These are phyloP conservation scores for Palloptera scutellata DNA, from an alignment of 2,888 invertebrate species.

Conservation along the genomic window DNA sequence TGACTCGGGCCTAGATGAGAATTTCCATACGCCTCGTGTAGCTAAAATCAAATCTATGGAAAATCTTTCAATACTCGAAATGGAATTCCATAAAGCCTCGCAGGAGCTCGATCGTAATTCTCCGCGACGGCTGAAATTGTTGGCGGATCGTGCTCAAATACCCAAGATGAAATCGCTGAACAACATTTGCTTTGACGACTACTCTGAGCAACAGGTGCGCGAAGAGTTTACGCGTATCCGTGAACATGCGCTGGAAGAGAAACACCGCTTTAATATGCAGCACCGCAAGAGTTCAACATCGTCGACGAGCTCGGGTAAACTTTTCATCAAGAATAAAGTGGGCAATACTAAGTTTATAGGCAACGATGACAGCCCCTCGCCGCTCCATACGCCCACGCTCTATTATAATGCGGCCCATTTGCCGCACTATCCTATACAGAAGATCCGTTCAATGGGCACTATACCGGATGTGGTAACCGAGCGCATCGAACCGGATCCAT, in stretches of 20 bases:
- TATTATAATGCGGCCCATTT: not conserved
- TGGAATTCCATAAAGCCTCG: conserved; percentile 62
- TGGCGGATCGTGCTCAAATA: conserved; percentile 50
- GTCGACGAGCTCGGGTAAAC: conserved; percentile 52
- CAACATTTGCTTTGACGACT: conserved; percentile 59
- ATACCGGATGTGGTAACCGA: conserved; percentile 62
- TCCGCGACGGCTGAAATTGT: conserved; percentile 56
- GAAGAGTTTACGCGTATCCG: conserved; percentile 58
- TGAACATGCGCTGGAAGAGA: conserved; percentile 53
- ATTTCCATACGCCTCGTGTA: conserved; percentile 61
- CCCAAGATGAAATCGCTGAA: conserved; percentile 62
- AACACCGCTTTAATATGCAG: conserved; percentile 48
- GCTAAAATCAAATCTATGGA: conserved; percentile 64
- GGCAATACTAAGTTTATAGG: conserved; percentile 64
- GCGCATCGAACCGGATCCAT: conserved; percentile 60
- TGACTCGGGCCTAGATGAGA: conserved; percentile 62
- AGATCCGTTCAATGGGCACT: conserved; percentile 64
- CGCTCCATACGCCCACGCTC: conserved; percentile 18
- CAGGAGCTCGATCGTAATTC: conserved; percentile 61
- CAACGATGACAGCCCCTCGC: conserved; percentile 54
- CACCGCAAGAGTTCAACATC: conserved; percentile 55
- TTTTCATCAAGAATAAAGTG: conserved; percentile 60
- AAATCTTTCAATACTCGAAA: conserved; percentile 62
- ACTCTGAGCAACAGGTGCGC: conserved; percentile 53
- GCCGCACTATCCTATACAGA: conserved; percentile 59